Conservation (phyloP, 2,797 vertebrate genomes). For the Discoglossus pictus region DNA sequence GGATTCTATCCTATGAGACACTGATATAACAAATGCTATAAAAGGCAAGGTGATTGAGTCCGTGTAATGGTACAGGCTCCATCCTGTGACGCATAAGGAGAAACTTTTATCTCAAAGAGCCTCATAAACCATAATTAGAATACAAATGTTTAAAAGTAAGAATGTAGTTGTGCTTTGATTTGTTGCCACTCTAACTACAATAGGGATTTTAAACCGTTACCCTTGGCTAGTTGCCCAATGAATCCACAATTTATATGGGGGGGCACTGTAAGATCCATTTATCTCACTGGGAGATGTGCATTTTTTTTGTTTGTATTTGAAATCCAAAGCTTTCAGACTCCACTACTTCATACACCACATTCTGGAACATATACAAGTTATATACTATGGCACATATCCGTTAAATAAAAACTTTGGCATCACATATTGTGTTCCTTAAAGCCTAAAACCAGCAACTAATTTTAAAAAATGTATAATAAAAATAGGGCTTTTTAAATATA, state of each 20-base stretch:
- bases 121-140: constrained; percentile 34
- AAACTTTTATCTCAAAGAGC: constrained; percentile 14
- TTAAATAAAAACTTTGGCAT: too few species aligned
- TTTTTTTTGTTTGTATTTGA: constrained; percentile 24
- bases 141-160: constrained; percentile 26
- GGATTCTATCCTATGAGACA: constrained; percentile 19
- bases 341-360: too few species aligned
- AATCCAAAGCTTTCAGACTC: constrained; percentile 6
- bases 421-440: too few species aligned
- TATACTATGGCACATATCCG: too few species aligned
- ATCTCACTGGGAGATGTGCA: constrained; percentile 21
- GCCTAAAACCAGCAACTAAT: too few species aligned
- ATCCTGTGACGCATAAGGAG: constrained; percentile 27
- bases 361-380: too few species aligned
- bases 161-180: constrained; percentile 24
- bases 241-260: constrained; percentile 15
- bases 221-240: constrained; percentile 30
- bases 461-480: too few species aligned
- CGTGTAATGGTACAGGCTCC: background rate
- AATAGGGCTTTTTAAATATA: too few species aligned
- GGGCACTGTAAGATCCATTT: constrained; percentile 17
- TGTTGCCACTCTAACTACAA: constrained; percentile 4
- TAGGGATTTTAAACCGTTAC: constrained; percentile 35
- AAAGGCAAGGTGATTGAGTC: constrained; percentile 23
- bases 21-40: constrained; percentile 37